These are phyloP conservation scores for Cherax quadricarinatus DNA, from an alignment of 1,140 invertebrate genomes.

Conservation along the genomic window DNA sequence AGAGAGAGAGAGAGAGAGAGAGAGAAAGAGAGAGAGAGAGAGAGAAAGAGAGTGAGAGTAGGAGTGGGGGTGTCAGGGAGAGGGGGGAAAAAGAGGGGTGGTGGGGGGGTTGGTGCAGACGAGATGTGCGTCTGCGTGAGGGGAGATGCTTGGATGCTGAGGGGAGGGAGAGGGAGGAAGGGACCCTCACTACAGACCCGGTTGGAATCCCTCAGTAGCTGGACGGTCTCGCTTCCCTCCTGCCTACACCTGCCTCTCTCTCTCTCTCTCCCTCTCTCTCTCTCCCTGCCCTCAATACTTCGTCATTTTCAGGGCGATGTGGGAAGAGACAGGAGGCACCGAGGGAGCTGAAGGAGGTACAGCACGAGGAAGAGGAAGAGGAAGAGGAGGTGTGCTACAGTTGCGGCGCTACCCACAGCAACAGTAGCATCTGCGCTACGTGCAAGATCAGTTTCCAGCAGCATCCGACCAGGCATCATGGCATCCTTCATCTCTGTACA, in stretches of 20 bases:
- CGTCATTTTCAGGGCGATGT: constrained; percentile 40
- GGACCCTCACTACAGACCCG: constrained; percentile 49
- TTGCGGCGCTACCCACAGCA: neutral
- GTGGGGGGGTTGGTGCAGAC: neutral
- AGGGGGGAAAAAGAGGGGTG: neutral
- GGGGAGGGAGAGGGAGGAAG: constrained; percentile 56
- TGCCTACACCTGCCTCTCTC: constrained; percentile 12
- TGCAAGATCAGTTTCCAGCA: neutral
- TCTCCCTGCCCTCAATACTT: constrained; percentile 20
- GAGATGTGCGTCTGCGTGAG: constrained; percentile 48
- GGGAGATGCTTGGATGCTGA: constrained; percentile 56
- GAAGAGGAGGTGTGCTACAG: neutral
- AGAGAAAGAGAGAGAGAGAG: neutral
- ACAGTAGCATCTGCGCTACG: neutral
- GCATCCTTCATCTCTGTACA: neutral
- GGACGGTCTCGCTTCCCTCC: constrained; percentile 35
- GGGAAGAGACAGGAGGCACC: constrained; percentile 24
- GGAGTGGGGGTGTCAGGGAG: constrained; percentile 18
- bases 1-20: neutral
- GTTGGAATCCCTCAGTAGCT: constrained; percentile 41
- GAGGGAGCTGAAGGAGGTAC: neutral
- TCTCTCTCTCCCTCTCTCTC: neutral
- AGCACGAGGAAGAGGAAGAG: neutral
- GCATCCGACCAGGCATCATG: neutral
- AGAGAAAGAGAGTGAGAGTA: constrained; percentile 8